These are phyloP conservation scores for Cistogaster globosa DNA, from an alignment of 2,888 invertebrate species.

Conservation along the genomic window DNA sequence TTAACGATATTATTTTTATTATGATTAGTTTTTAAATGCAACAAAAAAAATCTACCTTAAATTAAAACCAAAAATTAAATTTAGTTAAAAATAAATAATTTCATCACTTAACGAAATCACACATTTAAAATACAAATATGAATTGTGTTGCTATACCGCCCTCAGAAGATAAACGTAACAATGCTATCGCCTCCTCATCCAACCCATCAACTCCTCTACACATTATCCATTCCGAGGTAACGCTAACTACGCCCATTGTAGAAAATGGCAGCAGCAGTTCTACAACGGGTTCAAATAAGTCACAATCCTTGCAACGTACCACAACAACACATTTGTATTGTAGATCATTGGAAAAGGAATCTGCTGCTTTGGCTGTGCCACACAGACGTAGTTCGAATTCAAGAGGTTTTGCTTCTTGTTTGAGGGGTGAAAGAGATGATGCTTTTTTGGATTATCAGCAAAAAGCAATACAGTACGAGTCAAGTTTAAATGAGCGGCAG, in stretches of 20 bases:
- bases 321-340: slow-evolving; percentile 76
- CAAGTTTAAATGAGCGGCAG: slow-evolving; percentile 46
- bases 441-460: slow-evolving; percentile 79
- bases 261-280: slow-evolving; percentile 57
- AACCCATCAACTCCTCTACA: slow-evolving; percentile 70
- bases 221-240: slow-evolving; percentile 74
- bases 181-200: slow-evolving; percentile 50
- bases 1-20: slow-evolving; percentile 25
- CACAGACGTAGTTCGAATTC: slow-evolving; percentile 80
- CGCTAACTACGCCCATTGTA: slow-evolving; percentile 70
- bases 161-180: slow-evolving; percentile 76
- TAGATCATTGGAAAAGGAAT: slow-evolving; percentile 77
- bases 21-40: slow-evolving; percentile 55
- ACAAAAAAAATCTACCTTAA: slow-evolving; percentile 65
- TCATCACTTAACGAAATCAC: slow-evolving; percentile 10
- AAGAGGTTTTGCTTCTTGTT: slow-evolving; percentile 82
- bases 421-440: slow-evolving; percentile 82
- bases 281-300: slow-evolving; percentile 64
- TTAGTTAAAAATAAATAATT: slow-evolving; percentile 57
- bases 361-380: slow-evolving; percentile 65
- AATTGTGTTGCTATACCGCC: slow-evolving; percentile 82
- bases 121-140: slow-evolving; percentile 75
- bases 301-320: slow-evolving; percentile 77
- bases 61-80: slow-evolving; percentile 72
- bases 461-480: slow-evolving; percentile 70